These are phyloP conservation scores for Harlomillsia oculata DNA, from an alignment of 1,140 invertebrate species.

Conservation along the genomic window DNA sequence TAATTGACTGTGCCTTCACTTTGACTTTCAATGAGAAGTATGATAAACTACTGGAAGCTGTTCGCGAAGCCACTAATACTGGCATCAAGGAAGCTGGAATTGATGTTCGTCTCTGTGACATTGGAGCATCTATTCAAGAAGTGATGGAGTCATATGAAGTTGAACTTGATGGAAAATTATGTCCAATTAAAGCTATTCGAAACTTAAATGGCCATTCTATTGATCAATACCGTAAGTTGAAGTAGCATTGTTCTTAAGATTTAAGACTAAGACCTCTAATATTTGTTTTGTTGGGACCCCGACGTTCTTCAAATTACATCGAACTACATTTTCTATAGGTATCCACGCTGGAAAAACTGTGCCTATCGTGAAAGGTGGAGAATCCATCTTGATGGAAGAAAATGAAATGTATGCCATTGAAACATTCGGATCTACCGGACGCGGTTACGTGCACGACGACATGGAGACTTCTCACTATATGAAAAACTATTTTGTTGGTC, in stretches of 20 bases:
- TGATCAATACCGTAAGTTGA: conserved; percentile 72
- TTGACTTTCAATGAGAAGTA: conserved; percentile 94
- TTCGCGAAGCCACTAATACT: conserved; percentile 94
- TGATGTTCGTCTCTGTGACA: conserved; percentile 93
- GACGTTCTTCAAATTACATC: no score
- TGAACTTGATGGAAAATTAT: conserved; percentile 92
- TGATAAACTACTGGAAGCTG: conserved; percentile 88
- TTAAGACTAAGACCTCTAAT: background rate
- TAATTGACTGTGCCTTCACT: conserved; percentile 99
- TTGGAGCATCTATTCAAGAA: conserved; percentile 95
- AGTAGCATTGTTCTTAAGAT: background rate
- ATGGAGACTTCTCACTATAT: conserved; percentile 99
- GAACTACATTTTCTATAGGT: conserved; percentile 44
- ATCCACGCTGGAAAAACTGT: conserved; percentile 99
- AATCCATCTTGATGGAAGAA: conserved; percentile 96
- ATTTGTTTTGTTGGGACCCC: background rate
- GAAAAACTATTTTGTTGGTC: conserved; percentile 95
- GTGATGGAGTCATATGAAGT: conserved; percentile 99
- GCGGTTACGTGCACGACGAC: conserved; percentile 84
- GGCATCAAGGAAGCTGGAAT: conserved; percentile 73
- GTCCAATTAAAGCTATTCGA: conserved; percentile 90
- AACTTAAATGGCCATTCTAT: conserved; percentile 99
- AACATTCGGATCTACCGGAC: conserved; percentile 97
- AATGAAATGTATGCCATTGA: conserved; percentile 99
- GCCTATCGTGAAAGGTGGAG: conserved; percentile 97